Evolutionary conservation across 2,797 vertebrate genomes (phyloP).

Genomic region (Oceanodroma leucorhoa): DNA sequence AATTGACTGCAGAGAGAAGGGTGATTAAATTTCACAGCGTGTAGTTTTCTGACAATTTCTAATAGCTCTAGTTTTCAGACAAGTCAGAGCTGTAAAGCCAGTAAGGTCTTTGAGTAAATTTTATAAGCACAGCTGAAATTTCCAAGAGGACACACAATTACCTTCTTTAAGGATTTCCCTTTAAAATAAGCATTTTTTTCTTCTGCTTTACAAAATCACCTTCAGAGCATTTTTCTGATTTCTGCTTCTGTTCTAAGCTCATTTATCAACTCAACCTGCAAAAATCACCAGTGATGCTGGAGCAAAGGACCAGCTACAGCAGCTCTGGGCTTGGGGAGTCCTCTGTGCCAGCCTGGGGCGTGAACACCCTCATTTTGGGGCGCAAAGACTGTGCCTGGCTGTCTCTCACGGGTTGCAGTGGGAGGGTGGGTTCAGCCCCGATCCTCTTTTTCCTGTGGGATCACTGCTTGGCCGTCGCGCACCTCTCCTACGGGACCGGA

Average conservation of each 20-base stretch:
- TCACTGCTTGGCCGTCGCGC: accelerated
- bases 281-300: background rate
- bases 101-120: background rate
- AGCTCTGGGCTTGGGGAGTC: background rate
- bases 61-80: background rate
- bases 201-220: background rate
- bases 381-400: accelerated
- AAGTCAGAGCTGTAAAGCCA: background rate
- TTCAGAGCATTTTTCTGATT: background rate
- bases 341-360: accelerated
- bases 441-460: background rate
- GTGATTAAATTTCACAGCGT: background rate
- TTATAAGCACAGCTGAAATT: background rate
- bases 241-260: background rate
- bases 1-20: background rate
- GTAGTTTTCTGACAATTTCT: background rate
- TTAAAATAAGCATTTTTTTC: background rate
- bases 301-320: no score
- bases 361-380: accelerated
- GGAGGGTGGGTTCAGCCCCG: background rate
- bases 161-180: background rate
- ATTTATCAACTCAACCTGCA: accelerated
- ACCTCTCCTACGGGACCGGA: background rate
- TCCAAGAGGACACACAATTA: background rate
- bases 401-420: accelerated